Evolutionary conservation across 2,113 vertebrate species (phyloP).

Genomic region (Hirundichthys speculiger): DNA sequence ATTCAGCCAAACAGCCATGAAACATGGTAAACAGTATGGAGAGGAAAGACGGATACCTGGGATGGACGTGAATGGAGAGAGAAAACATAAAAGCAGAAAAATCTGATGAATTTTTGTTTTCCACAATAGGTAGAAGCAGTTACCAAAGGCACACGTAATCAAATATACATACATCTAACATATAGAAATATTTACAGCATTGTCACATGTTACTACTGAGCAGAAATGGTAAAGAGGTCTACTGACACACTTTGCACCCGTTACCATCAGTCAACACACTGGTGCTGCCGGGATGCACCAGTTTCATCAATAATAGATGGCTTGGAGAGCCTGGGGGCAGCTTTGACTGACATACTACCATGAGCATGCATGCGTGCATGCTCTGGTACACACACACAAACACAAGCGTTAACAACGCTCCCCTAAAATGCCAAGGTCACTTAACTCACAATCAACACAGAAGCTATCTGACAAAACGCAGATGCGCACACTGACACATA

Average conservation of each 20-base stretch:
- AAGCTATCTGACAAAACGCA: constrained; percentile 33
- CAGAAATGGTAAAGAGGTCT: not conserved
- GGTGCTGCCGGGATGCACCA: constrained; percentile 18
- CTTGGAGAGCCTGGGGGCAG: constrained; percentile 18
- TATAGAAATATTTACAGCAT: no score
- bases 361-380: not conserved
- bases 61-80: no score
- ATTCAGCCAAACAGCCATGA: no score
- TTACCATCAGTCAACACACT: constrained; percentile 20
- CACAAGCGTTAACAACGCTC: not conserved
- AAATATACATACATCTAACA: no score
- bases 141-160: no score
- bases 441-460: constrained; percentile 3
- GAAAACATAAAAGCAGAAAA: no score
- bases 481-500: not conserved
- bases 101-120: no score
- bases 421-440: constrained; percentile 31
- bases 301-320: constrained; percentile 59
- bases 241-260: no score
- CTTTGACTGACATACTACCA: constrained; percentile 42
- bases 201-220: no score
- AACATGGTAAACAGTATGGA: no score
- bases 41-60: no score
- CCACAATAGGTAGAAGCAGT: no score
- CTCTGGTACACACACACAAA: not conserved